These are phyloP conservation scores for Pygoscelis antarcticus DNA, from an alignment of 2,113 vertebrate species.

Conservation along the genomic window DNA sequence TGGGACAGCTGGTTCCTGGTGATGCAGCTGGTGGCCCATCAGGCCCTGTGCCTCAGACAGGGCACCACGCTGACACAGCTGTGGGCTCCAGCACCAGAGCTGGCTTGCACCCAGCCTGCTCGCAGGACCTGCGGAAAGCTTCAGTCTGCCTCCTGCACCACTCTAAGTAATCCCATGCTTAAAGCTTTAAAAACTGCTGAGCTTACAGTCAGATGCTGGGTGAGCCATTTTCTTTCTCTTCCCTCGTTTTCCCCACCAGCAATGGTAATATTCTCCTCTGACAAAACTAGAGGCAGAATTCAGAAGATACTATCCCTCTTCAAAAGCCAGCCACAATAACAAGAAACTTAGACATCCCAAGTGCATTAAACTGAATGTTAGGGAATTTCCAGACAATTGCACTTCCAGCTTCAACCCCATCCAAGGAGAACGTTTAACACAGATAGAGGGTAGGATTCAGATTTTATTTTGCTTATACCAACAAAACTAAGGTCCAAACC, in stretches of 20 bases:
- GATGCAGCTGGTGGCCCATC: rapidly evolving
- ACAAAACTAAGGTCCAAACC: not conserved
- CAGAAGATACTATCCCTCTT: not conserved
- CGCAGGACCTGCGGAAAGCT: rapidly evolving
- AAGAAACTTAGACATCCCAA: not conserved
- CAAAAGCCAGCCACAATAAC: not conserved
- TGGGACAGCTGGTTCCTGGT: not conserved
- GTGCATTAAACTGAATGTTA: not conserved
- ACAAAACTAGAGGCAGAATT: not conserved
- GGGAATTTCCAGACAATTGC: not conserved
- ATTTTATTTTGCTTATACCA: conserved; percentile 17
- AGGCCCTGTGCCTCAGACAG: not conserved
- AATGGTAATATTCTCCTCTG: not conserved
- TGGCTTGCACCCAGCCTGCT: not conserved
- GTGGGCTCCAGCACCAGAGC: not conserved
- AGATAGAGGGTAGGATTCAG: not conserved
- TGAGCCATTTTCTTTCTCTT: not conserved
- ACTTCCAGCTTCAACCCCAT: not conserved
- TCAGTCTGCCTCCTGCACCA: not conserved
- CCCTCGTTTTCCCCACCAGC: rapidly evolving
- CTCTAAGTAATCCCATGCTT: not conserved
- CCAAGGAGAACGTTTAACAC: not conserved
- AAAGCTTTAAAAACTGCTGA: not conserved
- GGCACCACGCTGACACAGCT: not conserved
- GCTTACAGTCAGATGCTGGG: not conserved